Percentiles rank a stretch among this genome's conserved stretches.
Evolutionary conservation across 2,888 invertebrate genomes (phyloP).

Genomic region (Cantharis lateralis): DNA sequence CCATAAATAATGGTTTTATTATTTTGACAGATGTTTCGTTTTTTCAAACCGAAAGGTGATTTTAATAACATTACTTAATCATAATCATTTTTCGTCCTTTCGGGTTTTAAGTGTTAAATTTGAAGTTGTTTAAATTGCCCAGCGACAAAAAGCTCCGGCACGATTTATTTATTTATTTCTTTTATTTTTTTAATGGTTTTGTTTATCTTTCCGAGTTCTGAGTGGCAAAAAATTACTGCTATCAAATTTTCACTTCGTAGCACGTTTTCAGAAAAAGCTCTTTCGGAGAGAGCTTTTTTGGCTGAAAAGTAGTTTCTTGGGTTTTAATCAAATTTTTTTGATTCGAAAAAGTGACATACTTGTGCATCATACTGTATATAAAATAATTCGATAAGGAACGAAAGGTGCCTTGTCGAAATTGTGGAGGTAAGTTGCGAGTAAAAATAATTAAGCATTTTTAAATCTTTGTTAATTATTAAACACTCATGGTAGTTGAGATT

Average conservation of each 20-base stretch:
- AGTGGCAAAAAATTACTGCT: neutral
- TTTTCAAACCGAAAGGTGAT: neutral
- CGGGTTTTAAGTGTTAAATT: neutral
- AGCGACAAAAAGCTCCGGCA: neutral
- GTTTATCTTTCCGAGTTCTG: neutral
- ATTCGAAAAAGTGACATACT: neutral
- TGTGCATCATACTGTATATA: neutral
- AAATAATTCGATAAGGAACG: no score
- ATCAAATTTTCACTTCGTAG: neutral
- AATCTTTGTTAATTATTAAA: conserved; percentile 17
- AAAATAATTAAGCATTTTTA: neutral
- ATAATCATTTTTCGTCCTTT: neutral
- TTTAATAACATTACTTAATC: neutral
- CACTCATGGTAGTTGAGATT: conserved; percentile 15
- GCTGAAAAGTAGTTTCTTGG: neutral
- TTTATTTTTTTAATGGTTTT: neutral
- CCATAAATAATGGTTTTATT: neutral
- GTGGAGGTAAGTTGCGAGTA: neutral
- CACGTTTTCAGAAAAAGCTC: neutral
- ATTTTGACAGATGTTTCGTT: neutral
- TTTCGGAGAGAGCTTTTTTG: neutral
- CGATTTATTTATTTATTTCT: neutral
- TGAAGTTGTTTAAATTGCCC: neutral
- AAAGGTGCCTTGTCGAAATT: neutral
- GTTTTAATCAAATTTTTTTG: neutral